Evolutionary conservation across 53 echinoderm and acorn worm species (phyloP), one percentile per base, ranked within the genome.

Genomic region (Mesocentrotus franciscanus): DNA sequence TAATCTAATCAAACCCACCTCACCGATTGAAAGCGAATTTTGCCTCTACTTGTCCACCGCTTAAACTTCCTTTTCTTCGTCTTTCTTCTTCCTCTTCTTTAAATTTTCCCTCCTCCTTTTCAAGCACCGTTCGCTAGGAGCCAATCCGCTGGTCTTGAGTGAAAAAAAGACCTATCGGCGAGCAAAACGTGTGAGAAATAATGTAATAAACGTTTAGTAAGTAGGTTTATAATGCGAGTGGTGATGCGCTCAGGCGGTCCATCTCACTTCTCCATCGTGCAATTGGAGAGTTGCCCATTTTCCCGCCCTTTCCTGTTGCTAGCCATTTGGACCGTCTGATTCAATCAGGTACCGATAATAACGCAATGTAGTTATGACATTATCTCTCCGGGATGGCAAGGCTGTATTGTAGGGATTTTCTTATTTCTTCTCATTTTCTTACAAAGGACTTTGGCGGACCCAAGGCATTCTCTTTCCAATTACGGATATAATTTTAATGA

Each of bases 281-380:
- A 85, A 94, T 94, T 55, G 85, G 95, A 85, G 95, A 85, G 85
- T 85, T 68, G 95, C 20, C 95, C 95, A 66, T 94, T 94, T 94
- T 85, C 95, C 95, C 95, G 85, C 95, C 95, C 87, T 94, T 94
- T 94, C 26, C 26, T 93, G 81, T 78, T 93, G 57, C 83, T 29
- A 93, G 83, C 83, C 76, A 93, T 93, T 81, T 93, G 29, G 60
- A 60, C 79, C 34, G 35, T 94, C 66, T 94, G 94, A 94, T 94
- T 94, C 87, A 94, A 94, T 94, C 95, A 94, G 36, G 33, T 55
- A 8, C 87, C 95, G 95, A 85, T 94, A 68, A 94, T 94, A 94
- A 94, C 95, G 72, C 95, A 85, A 94, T 94, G 95, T 72, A 64
- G 95, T 94, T 94, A 94, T 94, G 95, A 94, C 95, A 94, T 94